Base-by-base conservation (phyloP, 2,113 vertebrate species). In the Ammodytes marinus region DNA sequence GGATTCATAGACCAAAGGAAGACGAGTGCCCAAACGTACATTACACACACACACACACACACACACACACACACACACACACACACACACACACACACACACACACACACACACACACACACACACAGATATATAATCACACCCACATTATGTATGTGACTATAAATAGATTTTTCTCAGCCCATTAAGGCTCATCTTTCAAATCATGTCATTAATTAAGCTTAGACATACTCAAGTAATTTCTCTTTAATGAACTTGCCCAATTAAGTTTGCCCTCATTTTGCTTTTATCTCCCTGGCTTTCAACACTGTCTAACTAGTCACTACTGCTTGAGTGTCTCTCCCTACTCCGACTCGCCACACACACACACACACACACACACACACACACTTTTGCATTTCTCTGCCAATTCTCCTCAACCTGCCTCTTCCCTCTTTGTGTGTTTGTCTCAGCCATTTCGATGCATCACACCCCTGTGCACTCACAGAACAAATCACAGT, bases 191-290 rank as follows among this genome's bases (percentile, higher is more conserved):
- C 80, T 87, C 85, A 86, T 90, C 80, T 87, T 83, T 91, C 83
- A 88, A 86, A 71, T 85, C 12, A 7, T 84, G 68, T 88, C 78
- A 82, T 87, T 90, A 86, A 89, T 93, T 89, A 91, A 78, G 82
- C 80, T 80, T 69, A 82, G 85, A 88, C 77, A 87, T 79, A 80
- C 82, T 79, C 11, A 78, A 85, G 83, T 78, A 65, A 80, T 88
- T 88, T 91, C 55, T 86, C 66, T 84, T 82, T 92, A 90, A 92
- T 92, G 88, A 88, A 88, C 83, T 89, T 69, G 60, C 77, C 88
- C 80, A 86, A 87, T 92, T 88, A 88, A 73, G 63, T 63, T 76
- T 83, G 82, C 66, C 79, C 84, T 79, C 80, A 67, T 90, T 85
- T 83, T 54, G 69, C 40, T 69, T 79, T 68, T 86, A 88, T 91